Evolutionary conservation across 23 tunicate species (phyloP).

Genomic region (Botrylloides violaceus): DNA sequence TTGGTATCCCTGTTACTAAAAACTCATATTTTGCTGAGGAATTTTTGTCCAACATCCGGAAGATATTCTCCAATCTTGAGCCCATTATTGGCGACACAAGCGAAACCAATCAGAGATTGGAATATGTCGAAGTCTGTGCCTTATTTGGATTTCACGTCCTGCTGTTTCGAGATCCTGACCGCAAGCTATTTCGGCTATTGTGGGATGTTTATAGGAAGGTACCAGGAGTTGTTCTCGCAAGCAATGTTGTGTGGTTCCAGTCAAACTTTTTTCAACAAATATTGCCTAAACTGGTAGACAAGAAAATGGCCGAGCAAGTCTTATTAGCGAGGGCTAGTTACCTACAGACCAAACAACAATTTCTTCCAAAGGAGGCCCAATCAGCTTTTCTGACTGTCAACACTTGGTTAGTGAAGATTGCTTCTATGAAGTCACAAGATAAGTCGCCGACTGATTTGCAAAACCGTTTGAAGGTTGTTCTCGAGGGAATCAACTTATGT

Average conservation of each 20-base stretch:
- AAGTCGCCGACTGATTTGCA: constrained; percentile 40
- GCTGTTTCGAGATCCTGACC: constrained; percentile 53
- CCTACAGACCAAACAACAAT: constrained; percentile 49
- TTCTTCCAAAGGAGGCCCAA: constrained; percentile 78
- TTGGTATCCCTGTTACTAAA: constrained; percentile 84
- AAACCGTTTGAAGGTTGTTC: constrained; percentile 31
- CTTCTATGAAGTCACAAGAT: constrained; percentile 27
- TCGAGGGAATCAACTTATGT: constrained; percentile 51
- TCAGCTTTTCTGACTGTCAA: constrained; percentile 42
- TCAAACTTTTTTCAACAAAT: constrained; percentile 62
- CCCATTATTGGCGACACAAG: constrained; percentile 45
- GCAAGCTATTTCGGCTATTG: constrained; percentile 50
- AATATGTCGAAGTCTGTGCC: constrained; percentile 78
- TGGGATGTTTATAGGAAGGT: constrained; percentile 88
- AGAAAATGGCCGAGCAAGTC: constrained; percentile 63
- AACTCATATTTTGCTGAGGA: constrained; percentile 63
- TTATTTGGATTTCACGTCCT: constrained; percentile 51
- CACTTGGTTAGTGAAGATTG: constrained; percentile 66
- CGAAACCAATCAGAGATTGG: constrained; percentile 47
- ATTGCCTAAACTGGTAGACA: constrained; percentile 37
- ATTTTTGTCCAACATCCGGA: constrained; percentile 50
- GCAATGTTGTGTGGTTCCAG: constrained; percentile 75
- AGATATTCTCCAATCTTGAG: constrained; percentile 30
- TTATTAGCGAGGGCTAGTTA: constrained; percentile 29
- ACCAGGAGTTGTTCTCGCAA: constrained; percentile 65